These are phyloP conservation scores for Melanotaenia boesemani DNA, from an alignment of 2,797 vertebrate genomes.

Conservation along the genomic window DNA sequence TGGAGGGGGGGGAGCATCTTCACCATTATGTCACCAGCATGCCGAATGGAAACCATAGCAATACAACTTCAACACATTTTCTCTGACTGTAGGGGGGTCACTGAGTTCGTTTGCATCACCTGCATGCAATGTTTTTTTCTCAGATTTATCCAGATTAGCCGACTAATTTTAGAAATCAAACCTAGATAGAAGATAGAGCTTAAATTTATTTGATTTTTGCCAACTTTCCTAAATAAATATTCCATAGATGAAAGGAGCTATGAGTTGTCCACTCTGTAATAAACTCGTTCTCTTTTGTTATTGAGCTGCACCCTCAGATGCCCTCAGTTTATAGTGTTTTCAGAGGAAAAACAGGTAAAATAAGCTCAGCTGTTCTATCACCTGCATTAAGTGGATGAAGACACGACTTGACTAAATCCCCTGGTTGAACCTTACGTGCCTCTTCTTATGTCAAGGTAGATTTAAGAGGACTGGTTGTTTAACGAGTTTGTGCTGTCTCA, in stretches of 20 bases:
- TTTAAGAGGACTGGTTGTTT: conserved; percentile 55
- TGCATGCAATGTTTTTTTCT: conserved; percentile 8
- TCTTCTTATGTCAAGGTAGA: conserved; percentile 67
- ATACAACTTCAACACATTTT: conserved; percentile 28
- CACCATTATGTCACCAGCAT: conserved; percentile 43
- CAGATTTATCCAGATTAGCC: conserved; percentile 13
- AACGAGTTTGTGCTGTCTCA: conserved; percentile 65
- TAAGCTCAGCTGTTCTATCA: conserved; percentile 23
- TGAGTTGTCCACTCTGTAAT: neutral
- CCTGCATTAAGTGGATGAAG: conserved; percentile 66
- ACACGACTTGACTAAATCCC: conserved; percentile 54
- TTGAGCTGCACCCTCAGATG: neutral
- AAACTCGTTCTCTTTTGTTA: neutral
- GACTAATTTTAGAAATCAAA: conserved; percentile 24
- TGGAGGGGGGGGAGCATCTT: conserved; percentile 21
- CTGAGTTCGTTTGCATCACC: conserved; percentile 55
- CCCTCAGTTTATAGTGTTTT: neutral
- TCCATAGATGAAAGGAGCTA: neutral
- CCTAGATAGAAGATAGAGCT: neutral
- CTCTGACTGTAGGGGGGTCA: conserved; percentile 28
- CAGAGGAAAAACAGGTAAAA: conserved; percentile 36
- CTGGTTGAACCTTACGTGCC: conserved; percentile 37
- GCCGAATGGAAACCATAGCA: conserved; percentile 57
- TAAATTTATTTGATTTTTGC: conserved; percentile 3
- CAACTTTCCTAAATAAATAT: conserved; percentile 1